Conservation (phyloP, 1,140 invertebrate species). For the Chironomus striatipennis region DNA sequence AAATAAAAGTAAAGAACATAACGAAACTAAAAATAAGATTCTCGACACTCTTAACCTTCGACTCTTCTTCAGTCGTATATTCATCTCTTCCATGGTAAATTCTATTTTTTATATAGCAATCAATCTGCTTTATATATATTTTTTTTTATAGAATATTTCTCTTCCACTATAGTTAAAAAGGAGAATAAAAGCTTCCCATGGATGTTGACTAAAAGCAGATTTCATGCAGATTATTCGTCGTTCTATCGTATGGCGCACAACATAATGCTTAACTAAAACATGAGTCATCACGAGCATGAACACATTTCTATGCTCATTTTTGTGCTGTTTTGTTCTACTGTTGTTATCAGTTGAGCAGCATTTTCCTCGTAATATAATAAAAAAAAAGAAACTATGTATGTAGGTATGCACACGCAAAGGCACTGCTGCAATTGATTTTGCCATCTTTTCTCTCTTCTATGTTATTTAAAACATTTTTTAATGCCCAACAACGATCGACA, state of each 20-base stretch:
- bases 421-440: conserved; percentile 3
- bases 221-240: conserved; percentile 4
- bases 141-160: background rate
- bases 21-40: no score
- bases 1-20: background rate
- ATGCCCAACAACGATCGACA: background rate
- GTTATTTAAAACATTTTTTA: background rate
- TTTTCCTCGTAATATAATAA: background rate
- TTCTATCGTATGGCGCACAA: background rate
- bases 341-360: background rate
- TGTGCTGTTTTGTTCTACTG: background rate
- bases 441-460: background rate
- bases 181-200: background rate
- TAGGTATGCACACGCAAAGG: background rate
- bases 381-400: conserved; percentile 8
- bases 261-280: background rate
- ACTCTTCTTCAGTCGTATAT: background rate
- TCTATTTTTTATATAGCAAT: background rate
- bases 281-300: background rate
- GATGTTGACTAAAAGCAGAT: background rate
- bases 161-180: background rate
- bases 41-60: conserved; percentile 19
- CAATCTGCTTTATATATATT: background rate
- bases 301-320: background rate
- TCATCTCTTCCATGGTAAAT: background rate